These are phyloP conservation scores for Pegoplata infirma DNA, from an alignment of 2,888 invertebrate species.

Conservation along the genomic window DNA sequence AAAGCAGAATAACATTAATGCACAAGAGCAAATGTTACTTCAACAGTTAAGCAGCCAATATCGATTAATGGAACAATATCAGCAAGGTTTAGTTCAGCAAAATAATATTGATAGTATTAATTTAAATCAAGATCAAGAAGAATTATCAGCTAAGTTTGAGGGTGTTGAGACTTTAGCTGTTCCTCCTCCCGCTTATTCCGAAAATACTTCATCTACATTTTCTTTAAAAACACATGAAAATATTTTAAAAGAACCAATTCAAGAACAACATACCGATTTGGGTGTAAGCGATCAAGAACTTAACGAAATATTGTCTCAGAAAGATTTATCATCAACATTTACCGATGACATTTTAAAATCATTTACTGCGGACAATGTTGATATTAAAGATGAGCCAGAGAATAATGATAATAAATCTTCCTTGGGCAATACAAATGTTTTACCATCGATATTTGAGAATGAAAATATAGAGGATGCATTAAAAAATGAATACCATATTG, in stretches of 20 bases:
- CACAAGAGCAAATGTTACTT: slow-evolving; percentile 89
- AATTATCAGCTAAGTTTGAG: neutral
- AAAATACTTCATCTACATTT: neutral
- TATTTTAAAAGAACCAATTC: slow-evolving; percentile 7
- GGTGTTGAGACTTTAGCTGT: slow-evolving; percentile 66
- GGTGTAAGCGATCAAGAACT: slow-evolving; percentile 85
- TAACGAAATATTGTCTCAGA: slow-evolving; percentile 85
- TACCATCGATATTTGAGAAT: too few relatives aligned
- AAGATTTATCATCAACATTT: slow-evolving; percentile 86
- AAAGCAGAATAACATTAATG: slow-evolving; percentile 87
- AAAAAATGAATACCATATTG: slow-evolving; percentile 10
- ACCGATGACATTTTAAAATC: slow-evolving; percentile 93
- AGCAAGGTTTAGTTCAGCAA: slow-evolving; percentile 79
- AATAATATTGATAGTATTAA: slow-evolving; percentile 48
- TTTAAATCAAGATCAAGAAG: too few relatives aligned
- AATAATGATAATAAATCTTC: slow-evolving; percentile 63
- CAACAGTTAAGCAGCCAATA: slow-evolving; percentile 91
- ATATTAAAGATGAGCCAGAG: slow-evolving; percentile 77
- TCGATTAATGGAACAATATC: slow-evolving; percentile 87
- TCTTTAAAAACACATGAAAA: slow-evolving; percentile 4
- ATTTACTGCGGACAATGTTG: slow-evolving; percentile 86
- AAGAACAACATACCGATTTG: slow-evolving; percentile 47
- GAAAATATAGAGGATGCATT: neutral
- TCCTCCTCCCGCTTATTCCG: slow-evolving; percentile 55
- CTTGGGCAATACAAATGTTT: neutral